Conservation (phyloP, 2,797 vertebrate species). For the Pseudotriccus pelzelni region DNA sequence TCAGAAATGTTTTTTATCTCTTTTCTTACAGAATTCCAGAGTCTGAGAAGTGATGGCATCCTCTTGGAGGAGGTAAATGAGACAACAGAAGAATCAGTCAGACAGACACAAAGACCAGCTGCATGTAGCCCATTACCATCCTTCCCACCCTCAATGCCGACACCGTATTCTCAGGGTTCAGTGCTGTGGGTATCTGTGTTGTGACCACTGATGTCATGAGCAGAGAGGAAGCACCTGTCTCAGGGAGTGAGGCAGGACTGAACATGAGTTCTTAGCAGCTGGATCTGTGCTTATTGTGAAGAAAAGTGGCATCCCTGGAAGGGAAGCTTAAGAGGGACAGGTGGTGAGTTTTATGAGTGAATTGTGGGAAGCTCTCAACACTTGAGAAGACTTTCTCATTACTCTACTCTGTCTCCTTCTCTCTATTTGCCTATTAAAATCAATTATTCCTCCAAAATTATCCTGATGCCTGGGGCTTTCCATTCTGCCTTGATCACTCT, state of each 20-base stretch:
- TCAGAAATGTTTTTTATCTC: background rate
- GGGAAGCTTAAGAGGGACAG: background rate
- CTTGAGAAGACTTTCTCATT: background rate
- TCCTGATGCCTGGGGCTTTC: conserved; percentile 68
- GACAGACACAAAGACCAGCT: conserved; percentile 49
- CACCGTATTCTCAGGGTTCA: conserved; percentile 77
- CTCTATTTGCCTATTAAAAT: conserved; percentile 71
- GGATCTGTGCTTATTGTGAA: background rate
- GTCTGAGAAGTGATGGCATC: conserved; percentile 61
- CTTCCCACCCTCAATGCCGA: conserved; percentile 73
- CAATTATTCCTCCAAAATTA: conserved; percentile 78
- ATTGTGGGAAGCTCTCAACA: fast-evolving
- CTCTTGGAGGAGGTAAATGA: conserved; percentile 71
- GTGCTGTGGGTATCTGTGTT: conserved; percentile 58
- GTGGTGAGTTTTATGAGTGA: background rate
- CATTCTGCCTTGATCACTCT: conserved; percentile 75
- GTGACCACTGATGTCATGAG: background rate
- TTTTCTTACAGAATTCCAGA: conserved; percentile 62
- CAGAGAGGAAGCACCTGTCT: background rate
- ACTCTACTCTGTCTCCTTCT: background rate
- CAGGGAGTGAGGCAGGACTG: background rate
- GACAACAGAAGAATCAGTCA: conserved; percentile 75
- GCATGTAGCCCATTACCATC: conserved; percentile 72
- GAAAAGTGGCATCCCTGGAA: background rate
- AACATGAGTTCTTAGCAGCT: background rate